Conservation (phyloP, 2,888 invertebrate genomes). For the Lumbricus terrestris region DNA sequence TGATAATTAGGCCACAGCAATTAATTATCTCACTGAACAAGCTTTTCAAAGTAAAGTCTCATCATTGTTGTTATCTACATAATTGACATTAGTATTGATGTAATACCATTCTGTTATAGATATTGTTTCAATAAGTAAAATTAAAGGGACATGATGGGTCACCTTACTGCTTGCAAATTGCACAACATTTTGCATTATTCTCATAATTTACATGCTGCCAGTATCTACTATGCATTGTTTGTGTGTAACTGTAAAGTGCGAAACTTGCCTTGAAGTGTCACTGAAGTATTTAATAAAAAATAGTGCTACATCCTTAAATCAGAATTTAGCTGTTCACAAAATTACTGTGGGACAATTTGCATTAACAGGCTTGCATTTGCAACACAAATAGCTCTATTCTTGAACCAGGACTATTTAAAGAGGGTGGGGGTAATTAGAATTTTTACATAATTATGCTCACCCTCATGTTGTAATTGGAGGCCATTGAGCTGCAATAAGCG, state of each 20-base stretch:
- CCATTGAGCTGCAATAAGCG: conserved; percentile 55
- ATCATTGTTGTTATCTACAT: too few relatives aligned
- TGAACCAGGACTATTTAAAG: neutral
- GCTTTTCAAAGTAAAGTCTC: too few relatives aligned
- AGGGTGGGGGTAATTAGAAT: neutral
- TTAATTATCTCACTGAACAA: too few relatives aligned
- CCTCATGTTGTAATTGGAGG: conserved; percentile 59
- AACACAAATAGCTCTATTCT: neutral
- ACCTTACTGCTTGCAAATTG: too few relatives aligned
- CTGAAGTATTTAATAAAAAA: neutral
- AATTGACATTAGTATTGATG: too few relatives aligned
- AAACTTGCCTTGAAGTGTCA: neutral
- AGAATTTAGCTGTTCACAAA: neutral
- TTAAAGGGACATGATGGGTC: too few relatives aligned
- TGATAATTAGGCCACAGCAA: too few relatives aligned
- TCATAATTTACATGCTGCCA: too few relatives aligned
- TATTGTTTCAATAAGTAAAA: too few relatives aligned
- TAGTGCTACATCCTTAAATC: neutral
- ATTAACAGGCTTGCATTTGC: neutral
- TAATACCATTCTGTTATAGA: too few relatives aligned
- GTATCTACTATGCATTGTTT: too few relatives aligned
- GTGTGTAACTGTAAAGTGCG: neutral
- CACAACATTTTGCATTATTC: too few relatives aligned
- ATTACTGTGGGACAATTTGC: neutral
- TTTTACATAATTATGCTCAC: conserved; percentile 39